phyloP scores from a whole-genome alignment of 2,888 invertebrate genomes.

The Cancer borealis region DNA sequence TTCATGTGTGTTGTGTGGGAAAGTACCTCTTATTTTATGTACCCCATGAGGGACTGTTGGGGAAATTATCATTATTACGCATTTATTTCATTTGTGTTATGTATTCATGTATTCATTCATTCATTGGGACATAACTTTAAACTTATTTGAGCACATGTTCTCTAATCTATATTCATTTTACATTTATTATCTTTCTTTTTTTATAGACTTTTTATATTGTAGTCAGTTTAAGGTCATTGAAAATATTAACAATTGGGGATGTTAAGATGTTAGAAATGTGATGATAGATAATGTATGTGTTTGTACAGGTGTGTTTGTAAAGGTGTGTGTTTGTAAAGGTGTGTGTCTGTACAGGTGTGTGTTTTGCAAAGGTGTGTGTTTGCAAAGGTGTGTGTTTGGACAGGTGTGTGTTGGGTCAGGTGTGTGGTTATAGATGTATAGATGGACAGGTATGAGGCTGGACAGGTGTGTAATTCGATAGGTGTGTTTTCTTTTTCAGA shows the following conservation, averaged over 20 bases:
- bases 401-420: neutral
- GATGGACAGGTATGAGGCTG: neutral
- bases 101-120: neutral
- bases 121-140: neutral
- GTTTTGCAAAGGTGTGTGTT: neutral
- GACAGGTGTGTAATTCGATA: neutral
- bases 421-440: neutral
- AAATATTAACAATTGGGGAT: neutral
- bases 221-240: neutral
- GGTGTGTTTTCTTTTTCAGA: neutral
- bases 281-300: neutral
- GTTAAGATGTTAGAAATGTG: neutral
- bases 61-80: neutral
- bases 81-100: neutral
- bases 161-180: neutral
- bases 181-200: neutral
- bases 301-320: neutral
- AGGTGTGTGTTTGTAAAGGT: neutral
- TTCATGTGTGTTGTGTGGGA: slow-evolving; percentile 17
- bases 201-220: neutral
- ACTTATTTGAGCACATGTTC: neutral
- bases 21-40: neutral
- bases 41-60: slow-evolving; percentile 8
- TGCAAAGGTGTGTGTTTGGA: neutral
- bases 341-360: neutral